phyloP scores from a whole-genome alignment of 2,888 invertebrate species.

The Sphaerophoria taeniata region DNA sequence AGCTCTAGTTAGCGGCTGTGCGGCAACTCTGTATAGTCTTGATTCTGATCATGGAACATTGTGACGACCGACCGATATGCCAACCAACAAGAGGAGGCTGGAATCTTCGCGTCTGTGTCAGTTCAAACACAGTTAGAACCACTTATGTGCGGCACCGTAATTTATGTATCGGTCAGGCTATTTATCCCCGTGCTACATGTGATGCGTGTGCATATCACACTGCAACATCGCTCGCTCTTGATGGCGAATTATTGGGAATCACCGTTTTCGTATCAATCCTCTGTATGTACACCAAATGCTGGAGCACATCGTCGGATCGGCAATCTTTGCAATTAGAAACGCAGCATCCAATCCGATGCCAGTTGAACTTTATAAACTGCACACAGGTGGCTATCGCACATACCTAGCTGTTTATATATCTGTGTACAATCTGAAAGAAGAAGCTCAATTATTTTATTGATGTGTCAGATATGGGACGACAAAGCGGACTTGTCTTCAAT shows the following conservation, averaged over 20 bases:
- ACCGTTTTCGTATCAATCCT: slow-evolving; percentile 55
- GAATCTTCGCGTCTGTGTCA: slow-evolving; percentile 61
- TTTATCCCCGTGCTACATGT: slow-evolving; percentile 68
- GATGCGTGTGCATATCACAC: slow-evolving; percentile 56
- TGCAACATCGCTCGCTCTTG: slow-evolving; percentile 48
- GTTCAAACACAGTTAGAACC: slow-evolving; percentile 73
- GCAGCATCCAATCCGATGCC: slow-evolving; percentile 50
- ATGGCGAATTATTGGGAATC: slow-evolving; percentile 66
- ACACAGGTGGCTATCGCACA: slow-evolving; percentile 56
- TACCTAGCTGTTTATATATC: slow-evolving; percentile 43
- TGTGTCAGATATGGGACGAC: slow-evolving; percentile 42
- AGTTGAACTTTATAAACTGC: slow-evolving; percentile 64
- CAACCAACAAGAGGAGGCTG: slow-evolving; percentile 49
- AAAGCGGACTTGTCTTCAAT: not conserved
- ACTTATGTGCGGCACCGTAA: slow-evolving; percentile 67
- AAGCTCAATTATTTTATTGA: slow-evolving; percentile 54
- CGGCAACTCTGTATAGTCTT: not conserved
- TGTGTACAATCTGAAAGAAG: not conserved
- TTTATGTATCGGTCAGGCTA: slow-evolving; percentile 70
- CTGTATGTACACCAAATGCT: slow-evolving; percentile 22
- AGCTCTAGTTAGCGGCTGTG: slow-evolving; percentile 34
- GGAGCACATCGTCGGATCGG: slow-evolving; percentile 1
- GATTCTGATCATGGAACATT: slow-evolving; percentile 50
- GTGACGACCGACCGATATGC: slow-evolving; percentile 16
- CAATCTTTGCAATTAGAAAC: slow-evolving; percentile 55